A percentile compares a stretch with the other conserved stretches of the same genome.
Evolutionary conservation across 2,888 invertebrate species (phyloP).

Genomic region (Orthosia incerta): DNA sequence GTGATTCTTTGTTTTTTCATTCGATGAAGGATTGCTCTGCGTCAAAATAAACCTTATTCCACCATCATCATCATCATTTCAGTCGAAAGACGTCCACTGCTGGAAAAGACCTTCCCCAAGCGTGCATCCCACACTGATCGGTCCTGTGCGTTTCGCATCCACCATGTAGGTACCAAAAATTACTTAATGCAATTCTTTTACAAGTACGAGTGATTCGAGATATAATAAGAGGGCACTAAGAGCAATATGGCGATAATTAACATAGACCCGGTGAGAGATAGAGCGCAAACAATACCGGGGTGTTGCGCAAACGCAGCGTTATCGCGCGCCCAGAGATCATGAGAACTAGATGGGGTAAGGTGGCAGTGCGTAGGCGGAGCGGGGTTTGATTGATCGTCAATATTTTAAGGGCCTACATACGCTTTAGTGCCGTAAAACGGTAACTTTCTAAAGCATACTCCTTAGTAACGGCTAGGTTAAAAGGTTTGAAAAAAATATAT

Average conservation of each 20-base stretch:
- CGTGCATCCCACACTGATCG: too few species aligned
- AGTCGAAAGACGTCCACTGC: too few species aligned
- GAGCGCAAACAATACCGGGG: slow-evolving; percentile 71
- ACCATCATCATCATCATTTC: too few species aligned
- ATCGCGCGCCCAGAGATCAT: slow-evolving; percentile 55
- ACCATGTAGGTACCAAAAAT: slow-evolving; percentile 1
- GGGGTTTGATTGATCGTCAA: slow-evolving; percentile 8
- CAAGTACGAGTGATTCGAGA: slow-evolving; percentile 48
- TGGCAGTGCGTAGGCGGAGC: slow-evolving; percentile 12
- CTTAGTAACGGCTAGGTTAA: too few species aligned
- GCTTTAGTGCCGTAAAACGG: too few species aligned
- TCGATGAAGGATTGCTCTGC: neutral
- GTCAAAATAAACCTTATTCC: slow-evolving; percentile 1
- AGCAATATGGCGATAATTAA: slow-evolving; percentile 72
- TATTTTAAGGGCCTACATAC: too few species aligned
- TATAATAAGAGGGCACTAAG: slow-evolving; percentile 54
- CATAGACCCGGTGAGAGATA: slow-evolving; percentile 73
- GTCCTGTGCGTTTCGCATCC: neutral
- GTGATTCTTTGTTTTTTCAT: too few species aligned
- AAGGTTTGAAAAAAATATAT: too few species aligned
- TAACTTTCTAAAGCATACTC: too few species aligned
- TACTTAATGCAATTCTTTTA: slow-evolving; percentile 52
- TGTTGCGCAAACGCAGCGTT: slow-evolving; percentile 68
- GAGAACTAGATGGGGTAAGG: slow-evolving; percentile 56
- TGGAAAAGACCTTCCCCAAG: too few species aligned